Conservation (phyloP, 2,888 invertebrate genomes). For the Apeira syringaria region DNA sequence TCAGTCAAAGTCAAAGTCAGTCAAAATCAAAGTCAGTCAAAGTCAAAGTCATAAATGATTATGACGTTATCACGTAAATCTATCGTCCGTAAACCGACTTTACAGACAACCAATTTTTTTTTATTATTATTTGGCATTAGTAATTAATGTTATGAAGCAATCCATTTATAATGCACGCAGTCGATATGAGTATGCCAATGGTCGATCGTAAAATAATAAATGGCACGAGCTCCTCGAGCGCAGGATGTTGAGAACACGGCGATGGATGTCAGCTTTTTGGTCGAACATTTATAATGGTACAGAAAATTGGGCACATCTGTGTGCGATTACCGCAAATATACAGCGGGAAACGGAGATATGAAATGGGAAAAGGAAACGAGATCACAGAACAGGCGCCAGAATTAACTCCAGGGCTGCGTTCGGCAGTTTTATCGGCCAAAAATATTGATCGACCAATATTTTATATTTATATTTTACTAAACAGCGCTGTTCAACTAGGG, state of each 20-base stretch:
- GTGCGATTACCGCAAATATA: constrained; percentile 38
- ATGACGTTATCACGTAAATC: too few relatives aligned
- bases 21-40: too few relatives aligned
- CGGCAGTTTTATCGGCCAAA: too few relatives aligned
- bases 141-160: background rate
- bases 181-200: constrained; percentile 30
- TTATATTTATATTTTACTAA: too few relatives aligned
- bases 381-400: constrained; percentile 46
- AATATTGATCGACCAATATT: too few relatives aligned
- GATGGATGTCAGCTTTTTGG: constrained; percentile 56
- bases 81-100: too few relatives aligned
- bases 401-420: too few relatives aligned
- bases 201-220: constrained; percentile 57
- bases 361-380: constrained; percentile 60
- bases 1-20: too few relatives aligned
- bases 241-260: constrained; percentile 60
- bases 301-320: constrained; percentile 69
- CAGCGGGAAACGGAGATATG: constrained; percentile 60
- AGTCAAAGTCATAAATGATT: too few relatives aligned
- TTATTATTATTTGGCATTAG: too few relatives aligned
- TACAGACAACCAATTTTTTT: too few relatives aligned
- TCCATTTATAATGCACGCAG: constrained; percentile 18
- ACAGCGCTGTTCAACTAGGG: too few relatives aligned
- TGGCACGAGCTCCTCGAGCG: constrained; percentile 61
- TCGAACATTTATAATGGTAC: constrained; percentile 49